Base-by-base conservation (phyloP, 1,140 invertebrate genomes). In the Euborellia annulipes region DNA sequence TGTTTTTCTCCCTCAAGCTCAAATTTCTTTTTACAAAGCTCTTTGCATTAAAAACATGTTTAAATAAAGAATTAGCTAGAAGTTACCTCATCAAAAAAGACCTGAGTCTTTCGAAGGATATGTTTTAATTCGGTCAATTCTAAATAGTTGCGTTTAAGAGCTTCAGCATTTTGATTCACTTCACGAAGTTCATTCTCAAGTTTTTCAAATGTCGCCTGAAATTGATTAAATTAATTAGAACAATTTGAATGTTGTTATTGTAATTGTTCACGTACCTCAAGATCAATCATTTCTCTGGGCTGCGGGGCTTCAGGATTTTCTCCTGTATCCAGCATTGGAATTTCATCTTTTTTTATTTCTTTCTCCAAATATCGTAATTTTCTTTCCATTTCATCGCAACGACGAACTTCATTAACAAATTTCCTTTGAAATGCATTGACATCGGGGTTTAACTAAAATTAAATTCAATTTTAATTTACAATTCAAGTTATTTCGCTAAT, bases 301-400 rank as follows among this genome's bases (percentile, higher is more conserved):
- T 94, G 90, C 0, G 95, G 95, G 8, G 95, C 95, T 64, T 97
- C 93, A 0, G 94, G 94, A 62, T 90, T 96, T 60, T 98, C 94
- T 1, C 91, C 92, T 1, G 90, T 91, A 57, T 98, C 93, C 61
- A 94, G 60, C 82, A 98, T 94, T 1, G 89, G 89, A 51, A 98
- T 95, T 4, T 77, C 85, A 69, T 98, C 95, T 56, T 95, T 96
- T 52, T 91, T 87, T 50, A 98, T 96, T 68, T 99, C 94, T 59
- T 93, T 95, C 62, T 98, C 94, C 56, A 98, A 64, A 61, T 94
- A 98, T 7, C 91, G 79, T 27, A 95, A 66, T 62, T 93, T 93
- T 22, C 91, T 72, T 66, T 95, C 90, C 89, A 94, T 93, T 67
- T 94, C 90, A 69, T 94, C 89, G 60, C 90, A 93, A 2, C 90